A percentile compares a stretch with the other conserved stretches of the same genome.
Conservation (phyloP, 1,140 invertebrate species). For the Leptinotarsa texana region DNA sequence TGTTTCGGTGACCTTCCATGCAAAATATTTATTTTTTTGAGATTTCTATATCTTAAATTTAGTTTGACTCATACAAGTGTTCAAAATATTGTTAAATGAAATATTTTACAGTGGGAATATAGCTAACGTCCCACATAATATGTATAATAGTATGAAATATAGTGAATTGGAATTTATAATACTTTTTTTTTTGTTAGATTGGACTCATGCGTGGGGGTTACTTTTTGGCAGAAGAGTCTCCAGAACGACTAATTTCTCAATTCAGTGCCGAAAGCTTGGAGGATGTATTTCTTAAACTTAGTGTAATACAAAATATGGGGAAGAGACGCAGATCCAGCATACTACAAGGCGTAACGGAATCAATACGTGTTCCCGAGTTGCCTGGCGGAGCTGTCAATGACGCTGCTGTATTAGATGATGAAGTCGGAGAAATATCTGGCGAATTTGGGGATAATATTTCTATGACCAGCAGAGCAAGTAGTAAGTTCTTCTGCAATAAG, state of each 20-base stretch:
- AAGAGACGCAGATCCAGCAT: conserved; percentile 77
- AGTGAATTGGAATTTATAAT: too few species aligned
- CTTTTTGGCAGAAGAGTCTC: conserved; percentile 89
- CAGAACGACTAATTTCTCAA: conserved; percentile 74
- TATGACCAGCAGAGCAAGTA: conserved; percentile 67
- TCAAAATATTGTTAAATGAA: too few species aligned
- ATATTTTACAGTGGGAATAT: too few species aligned
- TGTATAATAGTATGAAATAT: too few species aligned
- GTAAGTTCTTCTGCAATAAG: conserved; percentile 24
- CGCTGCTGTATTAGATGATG: conserved; percentile 66
- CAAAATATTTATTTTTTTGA: too few species aligned
- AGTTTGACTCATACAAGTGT: too few species aligned
- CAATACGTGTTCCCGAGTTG: conserved; percentile 60
- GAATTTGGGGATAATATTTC: conserved; percentile 85
- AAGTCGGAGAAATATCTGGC: conserved; percentile 76
- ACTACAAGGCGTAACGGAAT: conserved; percentile 70
- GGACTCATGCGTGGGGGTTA: conserved; percentile 90
- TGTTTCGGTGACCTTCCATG: too few species aligned
- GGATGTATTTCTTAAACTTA: conserved; percentile 91
- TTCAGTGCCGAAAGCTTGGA: conserved; percentile 82
- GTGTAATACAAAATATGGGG: conserved; percentile 78
- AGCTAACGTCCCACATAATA: too few species aligned
- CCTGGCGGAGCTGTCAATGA: conserved; percentile 60
- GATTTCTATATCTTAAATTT: too few species aligned
- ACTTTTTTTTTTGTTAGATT: conserved; percentile 64